Percentiles rank a stretch among this genome's conserved stretches.
These are phyloP conservation scores for Myoxocephalus aenaeus DNA, from an alignment of 2,797 vertebrate species.

Conservation along the genomic window DNA sequence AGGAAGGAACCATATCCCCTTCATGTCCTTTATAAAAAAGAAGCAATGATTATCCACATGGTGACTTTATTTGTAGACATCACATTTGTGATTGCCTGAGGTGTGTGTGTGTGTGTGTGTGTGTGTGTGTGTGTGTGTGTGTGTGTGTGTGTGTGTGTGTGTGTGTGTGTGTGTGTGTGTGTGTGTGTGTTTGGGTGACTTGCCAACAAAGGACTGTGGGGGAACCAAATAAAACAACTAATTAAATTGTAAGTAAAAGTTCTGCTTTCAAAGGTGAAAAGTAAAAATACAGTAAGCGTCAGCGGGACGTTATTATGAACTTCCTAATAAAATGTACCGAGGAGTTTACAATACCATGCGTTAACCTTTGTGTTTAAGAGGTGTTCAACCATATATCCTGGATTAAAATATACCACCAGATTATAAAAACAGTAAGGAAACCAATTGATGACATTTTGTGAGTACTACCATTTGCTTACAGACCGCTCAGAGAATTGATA, in stretches of 20 bases:
- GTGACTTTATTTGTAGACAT: constrained; percentile 6
- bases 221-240: not conserved
- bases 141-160: too few species aligned
- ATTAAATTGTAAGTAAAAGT: not conserved
- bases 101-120: not conserved
- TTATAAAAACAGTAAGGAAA: too few species aligned
- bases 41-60: constrained; percentile 1
- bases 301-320: not conserved
- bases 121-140: too few species aligned
- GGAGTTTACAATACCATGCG: too few species aligned
- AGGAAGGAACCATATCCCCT: not conserved
- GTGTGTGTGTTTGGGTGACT: not conserved
- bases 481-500: not conserved
- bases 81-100: not conserved
- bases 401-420: too few species aligned
- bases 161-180: too few species aligned
- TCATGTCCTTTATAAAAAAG: not conserved
- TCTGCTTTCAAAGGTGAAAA: not conserved
- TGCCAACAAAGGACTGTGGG: not conserved
- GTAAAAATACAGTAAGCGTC: not conserved
- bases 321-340: too few species aligned
- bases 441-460: not conserved
- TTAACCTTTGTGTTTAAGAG: not conserved
- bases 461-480: not conserved
- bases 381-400: not conserved